Percentiles rank a stretch among this genome's conserved stretches.
Conservation (phyloP, 2,797 vertebrate species). For the Pipistrellus pipistrellus region DNA sequence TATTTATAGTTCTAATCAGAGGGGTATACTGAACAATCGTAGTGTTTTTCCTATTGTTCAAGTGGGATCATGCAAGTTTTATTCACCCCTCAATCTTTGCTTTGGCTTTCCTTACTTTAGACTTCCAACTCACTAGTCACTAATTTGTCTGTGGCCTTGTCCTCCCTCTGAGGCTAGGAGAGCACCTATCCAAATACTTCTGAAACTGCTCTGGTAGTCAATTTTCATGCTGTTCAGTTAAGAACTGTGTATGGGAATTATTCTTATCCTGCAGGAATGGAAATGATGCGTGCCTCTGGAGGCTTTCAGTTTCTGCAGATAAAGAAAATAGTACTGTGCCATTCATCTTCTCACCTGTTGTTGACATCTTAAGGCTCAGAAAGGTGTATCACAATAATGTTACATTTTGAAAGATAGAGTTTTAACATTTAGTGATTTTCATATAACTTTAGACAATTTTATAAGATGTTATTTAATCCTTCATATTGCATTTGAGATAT, state of each 20-base stretch:
- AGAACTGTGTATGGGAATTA: not conserved
- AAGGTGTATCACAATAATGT: not conserved
- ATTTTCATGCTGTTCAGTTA: not conserved
- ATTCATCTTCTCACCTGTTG: not conserved
- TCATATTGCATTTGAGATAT: not conserved
- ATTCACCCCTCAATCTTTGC: not conserved
- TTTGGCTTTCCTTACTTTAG: not conserved
- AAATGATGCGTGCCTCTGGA: not conserved
- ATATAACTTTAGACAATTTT: not conserved
- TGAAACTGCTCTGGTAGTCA: not conserved
- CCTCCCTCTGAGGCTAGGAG: not conserved
- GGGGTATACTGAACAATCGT: not conserved
- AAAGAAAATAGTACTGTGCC: not conserved
- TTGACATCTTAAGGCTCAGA: not conserved
- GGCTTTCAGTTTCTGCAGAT: not conserved
- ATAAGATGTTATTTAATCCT: not conserved
- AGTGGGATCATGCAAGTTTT: not conserved
- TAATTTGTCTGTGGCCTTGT: not conserved
- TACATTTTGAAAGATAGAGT: not conserved
- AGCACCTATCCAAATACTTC: constrained; percentile 2
- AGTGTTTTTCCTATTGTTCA: not conserved
- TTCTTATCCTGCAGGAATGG: not conserved
- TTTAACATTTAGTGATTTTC: not conserved
- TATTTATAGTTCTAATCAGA: not conserved
- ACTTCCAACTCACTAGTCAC: not conserved